Conservation (phyloP, 1,140 invertebrate genomes). For the Microplitis demolitor region DNA sequence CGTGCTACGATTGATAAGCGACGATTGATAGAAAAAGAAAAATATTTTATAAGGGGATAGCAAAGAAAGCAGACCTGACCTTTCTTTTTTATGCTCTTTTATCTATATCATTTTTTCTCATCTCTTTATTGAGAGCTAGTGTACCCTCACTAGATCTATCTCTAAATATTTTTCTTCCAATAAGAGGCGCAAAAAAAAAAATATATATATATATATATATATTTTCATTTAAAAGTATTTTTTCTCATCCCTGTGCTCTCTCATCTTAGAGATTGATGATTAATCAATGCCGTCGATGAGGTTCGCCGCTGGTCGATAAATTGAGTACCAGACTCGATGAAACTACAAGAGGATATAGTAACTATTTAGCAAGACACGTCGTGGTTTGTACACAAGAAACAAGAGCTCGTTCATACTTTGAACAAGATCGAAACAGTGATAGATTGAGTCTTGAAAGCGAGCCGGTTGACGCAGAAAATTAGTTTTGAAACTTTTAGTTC, state of each 20-base stretch:
- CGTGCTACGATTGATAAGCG: slow-evolving; percentile 4
- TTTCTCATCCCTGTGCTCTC: not conserved
- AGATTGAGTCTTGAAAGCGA: not conserved
- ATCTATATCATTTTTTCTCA: not conserved
- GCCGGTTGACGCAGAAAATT: too few relatives aligned
- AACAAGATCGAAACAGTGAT: slow-evolving; percentile 1
- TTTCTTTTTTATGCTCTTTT: not conserved
- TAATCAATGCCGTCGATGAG: slow-evolving; percentile 10
- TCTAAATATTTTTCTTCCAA: not conserved
- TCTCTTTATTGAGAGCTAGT: not conserved
- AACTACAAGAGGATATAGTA: not conserved
- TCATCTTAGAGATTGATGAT: not conserved
- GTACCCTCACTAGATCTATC: too few relatives aligned
- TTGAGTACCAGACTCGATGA: not conserved
- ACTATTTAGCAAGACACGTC: not conserved
- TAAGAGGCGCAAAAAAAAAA: not conserved
- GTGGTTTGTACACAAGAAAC: not conserved
- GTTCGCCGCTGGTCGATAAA: not conserved
- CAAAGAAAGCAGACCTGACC: not conserved
- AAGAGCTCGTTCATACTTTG: not conserved
- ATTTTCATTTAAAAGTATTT: too few relatives aligned
- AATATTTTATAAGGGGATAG: not conserved
- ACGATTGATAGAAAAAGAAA: not conserved
- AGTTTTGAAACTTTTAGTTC: too few relatives aligned
- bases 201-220: not conserved